Evolutionary conservation across 2,888 invertebrate genomes (phyloP).

Genomic region (Eupithecia insigniata): DNA sequence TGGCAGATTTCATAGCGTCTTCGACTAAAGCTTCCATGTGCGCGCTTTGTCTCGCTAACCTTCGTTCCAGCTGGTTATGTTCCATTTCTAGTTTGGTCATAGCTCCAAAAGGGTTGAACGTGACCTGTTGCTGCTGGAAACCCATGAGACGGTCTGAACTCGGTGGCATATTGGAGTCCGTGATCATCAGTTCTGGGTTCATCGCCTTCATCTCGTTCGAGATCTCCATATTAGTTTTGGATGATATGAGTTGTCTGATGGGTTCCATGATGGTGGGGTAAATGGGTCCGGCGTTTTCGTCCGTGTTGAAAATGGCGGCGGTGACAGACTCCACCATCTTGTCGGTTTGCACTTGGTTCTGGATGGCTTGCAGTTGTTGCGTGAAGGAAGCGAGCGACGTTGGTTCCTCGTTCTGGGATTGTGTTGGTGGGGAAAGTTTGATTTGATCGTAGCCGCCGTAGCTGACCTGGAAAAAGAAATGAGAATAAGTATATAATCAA

Average conservation of each 20-base stretch:
- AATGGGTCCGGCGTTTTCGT: constrained; percentile 55
- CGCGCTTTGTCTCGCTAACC: constrained; percentile 73
- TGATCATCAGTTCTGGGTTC: constrained; percentile 67
- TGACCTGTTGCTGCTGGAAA: constrained; percentile 62
- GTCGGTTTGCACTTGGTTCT: constrained; percentile 80
- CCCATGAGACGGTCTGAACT: constrained; percentile 61
- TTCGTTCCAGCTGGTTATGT: constrained; percentile 66
- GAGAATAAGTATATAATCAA: too few species aligned
- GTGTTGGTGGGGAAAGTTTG: constrained; percentile 82
- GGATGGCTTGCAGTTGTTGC: constrained; percentile 77
- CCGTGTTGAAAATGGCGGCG: constrained; percentile 79
- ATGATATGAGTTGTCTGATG: constrained; percentile 68
- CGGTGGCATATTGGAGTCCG: constrained; percentile 56
- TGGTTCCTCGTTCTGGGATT: constrained; percentile 67
- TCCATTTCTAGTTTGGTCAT: constrained; percentile 73
- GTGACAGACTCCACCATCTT: constrained; percentile 82
- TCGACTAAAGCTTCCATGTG: constrained; percentile 80
- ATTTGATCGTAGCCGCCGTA: constrained; percentile 77
- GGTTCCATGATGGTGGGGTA: constrained; percentile 55
- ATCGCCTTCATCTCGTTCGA: constrained; percentile 68
- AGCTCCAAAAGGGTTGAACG: constrained; percentile 71
- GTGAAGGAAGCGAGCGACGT: constrained; percentile 73
- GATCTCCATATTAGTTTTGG: constrained; percentile 57
- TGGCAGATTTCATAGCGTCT: constrained; percentile 78
- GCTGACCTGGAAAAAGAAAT: constrained; percentile 53